Evolutionary conservation across 2,113 vertebrate species (phyloP).

Genomic region (Scomber scombrus): DNA sequence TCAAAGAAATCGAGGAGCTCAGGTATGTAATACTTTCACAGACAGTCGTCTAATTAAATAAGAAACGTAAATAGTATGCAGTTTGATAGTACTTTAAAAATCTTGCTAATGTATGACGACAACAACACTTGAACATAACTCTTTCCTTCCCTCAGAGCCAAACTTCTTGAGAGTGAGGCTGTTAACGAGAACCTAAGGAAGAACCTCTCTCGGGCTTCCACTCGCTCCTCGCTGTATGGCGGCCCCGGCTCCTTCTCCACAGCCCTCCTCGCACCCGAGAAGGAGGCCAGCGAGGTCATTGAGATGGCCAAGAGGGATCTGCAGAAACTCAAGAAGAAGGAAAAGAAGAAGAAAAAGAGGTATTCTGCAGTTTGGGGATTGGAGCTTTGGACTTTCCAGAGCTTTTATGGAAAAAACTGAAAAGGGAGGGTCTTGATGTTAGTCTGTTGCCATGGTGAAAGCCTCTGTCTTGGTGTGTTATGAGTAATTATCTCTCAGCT

Average conservation of each 20-base stretch:
- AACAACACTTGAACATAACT: no score
- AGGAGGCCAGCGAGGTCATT: constrained; percentile 93
- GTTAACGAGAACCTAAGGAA: constrained; percentile 94
- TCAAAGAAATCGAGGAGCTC: constrained; percentile 99
- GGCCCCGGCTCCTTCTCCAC: constrained; percentile 86
- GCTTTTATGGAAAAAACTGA: not conserved
- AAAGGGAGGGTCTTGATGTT: not conserved
- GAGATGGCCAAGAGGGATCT: constrained; percentile 96
- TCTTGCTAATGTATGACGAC: not conserved
- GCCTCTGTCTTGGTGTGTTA: constrained; percentile 40
- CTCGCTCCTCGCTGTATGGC: constrained; percentile 88
- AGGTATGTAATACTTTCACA: constrained; percentile 81
- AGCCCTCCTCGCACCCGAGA: constrained; percentile 87
- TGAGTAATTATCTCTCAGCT: constrained; percentile 45
- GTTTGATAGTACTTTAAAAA: no score
- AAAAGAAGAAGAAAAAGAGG: constrained; percentile 98
- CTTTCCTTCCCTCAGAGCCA: constrained; percentile 84
- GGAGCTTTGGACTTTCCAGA: not conserved
- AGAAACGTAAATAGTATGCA: no score
- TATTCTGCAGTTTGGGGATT: not conserved
- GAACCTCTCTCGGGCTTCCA: constrained; percentile 90
- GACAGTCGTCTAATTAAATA: no score
- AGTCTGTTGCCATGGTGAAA: constrained; percentile 12
- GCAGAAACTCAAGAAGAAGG: constrained; percentile 95
- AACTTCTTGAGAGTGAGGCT: constrained; percentile 96